A percentile compares a stretch with the other conserved stretches of the same genome.
phyloP scores from a whole-genome alignment of 2,797 vertebrate species.

The Poecilia gillii region DNA sequence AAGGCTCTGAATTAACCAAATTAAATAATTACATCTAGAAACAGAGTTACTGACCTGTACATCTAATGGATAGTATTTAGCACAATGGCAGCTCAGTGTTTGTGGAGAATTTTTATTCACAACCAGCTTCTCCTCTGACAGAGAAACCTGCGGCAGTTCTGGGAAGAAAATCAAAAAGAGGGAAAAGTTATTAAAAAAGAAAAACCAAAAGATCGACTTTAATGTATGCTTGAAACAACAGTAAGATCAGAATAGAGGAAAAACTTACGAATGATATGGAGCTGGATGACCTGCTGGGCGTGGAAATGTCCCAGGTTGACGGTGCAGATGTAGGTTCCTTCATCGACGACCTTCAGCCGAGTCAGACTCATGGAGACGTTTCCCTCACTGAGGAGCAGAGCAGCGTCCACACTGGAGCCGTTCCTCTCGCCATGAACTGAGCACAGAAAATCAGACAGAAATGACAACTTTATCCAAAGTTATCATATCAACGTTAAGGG shows the following conservation, averaged over 20 bases:
- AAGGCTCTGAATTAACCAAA: neutral
- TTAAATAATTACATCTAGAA: conserved; percentile 8
- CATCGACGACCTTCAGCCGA: conserved; percentile 77
- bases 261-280: conserved; percentile 80
- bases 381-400: conserved; percentile 65
- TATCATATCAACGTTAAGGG: neutral
- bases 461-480: neutral
- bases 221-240: neutral
- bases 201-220: neutral
- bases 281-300: conserved; percentile 83
- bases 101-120: conserved; percentile 53
- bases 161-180: conserved; percentile 3
- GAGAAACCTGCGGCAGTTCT: conserved; percentile 77
- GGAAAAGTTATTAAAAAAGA: neutral
- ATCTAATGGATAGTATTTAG: conserved; percentile 88
- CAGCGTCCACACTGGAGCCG: conserved; percentile 66
- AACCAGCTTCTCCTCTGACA: conserved; percentile 72
- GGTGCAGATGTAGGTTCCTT: conserved; percentile 86
- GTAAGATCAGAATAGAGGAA: neutral
- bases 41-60: conserved; percentile 62
- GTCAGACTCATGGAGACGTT: conserved; percentile 80
- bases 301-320: conserved; percentile 72
- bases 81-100: conserved; percentile 79
- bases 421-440: conserved; percentile 65
- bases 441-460: conserved; percentile 12